Conservation (phyloP, 2,113 vertebrate genomes). For the Scolopax mira region DNA sequence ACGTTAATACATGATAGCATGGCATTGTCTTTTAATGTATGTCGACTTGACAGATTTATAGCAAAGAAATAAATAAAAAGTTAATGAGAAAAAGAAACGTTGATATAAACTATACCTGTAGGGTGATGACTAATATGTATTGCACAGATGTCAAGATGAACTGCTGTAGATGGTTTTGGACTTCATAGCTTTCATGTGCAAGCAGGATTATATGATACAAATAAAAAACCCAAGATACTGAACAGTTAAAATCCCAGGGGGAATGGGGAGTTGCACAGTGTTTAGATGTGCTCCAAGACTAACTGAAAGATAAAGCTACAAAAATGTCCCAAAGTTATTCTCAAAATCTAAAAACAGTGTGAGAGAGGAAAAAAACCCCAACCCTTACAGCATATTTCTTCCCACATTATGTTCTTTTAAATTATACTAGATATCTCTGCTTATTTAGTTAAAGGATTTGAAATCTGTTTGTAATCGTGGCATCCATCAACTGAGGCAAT, state of each 20-base stretch:
- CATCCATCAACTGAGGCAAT: background rate
- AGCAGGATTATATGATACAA: background rate
- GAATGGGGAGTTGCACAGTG: background rate
- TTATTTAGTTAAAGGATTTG: background rate
- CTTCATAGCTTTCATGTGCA: background rate
- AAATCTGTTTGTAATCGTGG: background rate
- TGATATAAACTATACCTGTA: background rate
- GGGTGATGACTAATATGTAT: background rate
- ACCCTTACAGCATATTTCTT: background rate
- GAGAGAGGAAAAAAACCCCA: background rate
- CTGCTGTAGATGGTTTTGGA: background rate
- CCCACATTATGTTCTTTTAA: background rate
- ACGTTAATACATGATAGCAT: background rate
- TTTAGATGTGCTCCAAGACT: background rate
- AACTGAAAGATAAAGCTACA: background rate
- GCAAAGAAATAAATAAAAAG: background rate
- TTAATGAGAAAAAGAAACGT: background rate
- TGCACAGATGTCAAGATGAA: background rate
- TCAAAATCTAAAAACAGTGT: background rate
- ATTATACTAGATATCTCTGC: background rate
- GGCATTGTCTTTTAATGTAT: background rate
- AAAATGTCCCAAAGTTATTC: background rate
- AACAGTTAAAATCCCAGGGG: background rate
- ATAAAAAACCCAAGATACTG: rapidly evolving
- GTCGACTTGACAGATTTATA: background rate